phyloP scores from a whole-genome alignment of 1,140 invertebrate species.

The Neodiprion lecontei region DNA sequence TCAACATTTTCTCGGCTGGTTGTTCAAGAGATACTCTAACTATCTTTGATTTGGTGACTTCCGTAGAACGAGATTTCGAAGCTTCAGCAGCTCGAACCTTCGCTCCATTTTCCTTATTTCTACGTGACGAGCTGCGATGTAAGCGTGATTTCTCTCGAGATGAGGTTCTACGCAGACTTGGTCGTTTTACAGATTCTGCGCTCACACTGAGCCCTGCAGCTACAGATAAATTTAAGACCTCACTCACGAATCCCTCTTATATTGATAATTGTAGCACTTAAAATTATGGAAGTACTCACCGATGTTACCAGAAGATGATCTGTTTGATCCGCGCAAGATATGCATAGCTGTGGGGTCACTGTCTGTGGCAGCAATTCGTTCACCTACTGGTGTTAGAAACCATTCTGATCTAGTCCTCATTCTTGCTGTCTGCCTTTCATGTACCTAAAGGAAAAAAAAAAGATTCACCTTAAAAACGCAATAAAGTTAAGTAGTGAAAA shows the following conservation, averaged over 20 bases:
- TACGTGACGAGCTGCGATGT: slow-evolving; percentile 70
- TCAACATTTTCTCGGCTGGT: slow-evolving; percentile 43
- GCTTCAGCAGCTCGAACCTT: slow-evolving; percentile 57
- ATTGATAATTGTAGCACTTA: not conserved
- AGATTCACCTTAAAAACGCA: slow-evolving; percentile 1
- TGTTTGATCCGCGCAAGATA: slow-evolving; percentile 59
- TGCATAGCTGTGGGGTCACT: slow-evolving; percentile 61
- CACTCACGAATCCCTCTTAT: not conserved
- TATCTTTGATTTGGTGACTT: slow-evolving; percentile 61
- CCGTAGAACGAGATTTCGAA: slow-evolving; percentile 53
- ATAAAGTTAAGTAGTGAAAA: too few species aligned
- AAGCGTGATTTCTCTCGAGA: slow-evolving; percentile 72
- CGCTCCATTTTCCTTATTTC: slow-evolving; percentile 74
- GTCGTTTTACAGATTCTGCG: slow-evolving; percentile 72
- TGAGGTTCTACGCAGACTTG: slow-evolving; percentile 68
- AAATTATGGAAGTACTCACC: slow-evolving; percentile 43
- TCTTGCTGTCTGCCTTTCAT: slow-evolving; percentile 90
- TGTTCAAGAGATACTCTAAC: slow-evolving; percentile 52
- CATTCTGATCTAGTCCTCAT: slow-evolving; percentile 94
- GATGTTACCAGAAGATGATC: slow-evolving; percentile 59
- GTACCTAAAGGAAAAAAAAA: slow-evolving; percentile 70
- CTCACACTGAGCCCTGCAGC: slow-evolving; percentile 69
- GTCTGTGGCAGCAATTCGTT: slow-evolving; percentile 54
- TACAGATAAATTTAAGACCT: slow-evolving; percentile 29
- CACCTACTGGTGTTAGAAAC: slow-evolving; percentile 81